A percentile compares a stretch with the other conserved stretches of the same genome.
phyloP scores from a whole-genome alignment of 2,888 invertebrate species.

The Drosophila tanythrix region DNA sequence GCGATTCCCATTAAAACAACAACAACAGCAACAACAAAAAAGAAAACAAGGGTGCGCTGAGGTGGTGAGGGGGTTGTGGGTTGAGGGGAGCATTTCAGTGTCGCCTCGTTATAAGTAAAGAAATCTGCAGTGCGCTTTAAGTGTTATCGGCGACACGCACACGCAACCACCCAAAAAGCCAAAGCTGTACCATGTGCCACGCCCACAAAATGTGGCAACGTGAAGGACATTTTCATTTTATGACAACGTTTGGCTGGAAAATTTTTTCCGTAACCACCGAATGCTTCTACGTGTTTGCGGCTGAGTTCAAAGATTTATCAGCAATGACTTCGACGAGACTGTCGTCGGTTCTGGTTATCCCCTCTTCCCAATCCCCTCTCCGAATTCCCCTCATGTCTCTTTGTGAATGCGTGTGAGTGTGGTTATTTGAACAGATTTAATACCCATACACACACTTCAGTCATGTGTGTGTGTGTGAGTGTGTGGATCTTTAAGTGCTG shows the following conservation, averaged over 20 bases:
- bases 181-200: constrained; percentile 37
- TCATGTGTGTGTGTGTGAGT: constrained; percentile 6
- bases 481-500: constrained; percentile 69
- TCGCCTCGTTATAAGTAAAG: constrained; percentile 76
- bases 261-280: constrained; percentile 71
- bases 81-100: constrained; percentile 33
- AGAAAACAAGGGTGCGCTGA: constrained; percentile 1
- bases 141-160: constrained; percentile 80
- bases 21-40: constrained; percentile 58
- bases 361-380: not conserved
- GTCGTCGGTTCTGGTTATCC: constrained; percentile 60
- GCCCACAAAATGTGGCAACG: constrained; percentile 69
- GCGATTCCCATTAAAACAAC: constrained; percentile 73
- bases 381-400: not conserved
- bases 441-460: constrained; percentile 60
- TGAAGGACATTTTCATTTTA: constrained; percentile 80
- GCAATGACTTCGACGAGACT: constrained; percentile 78
- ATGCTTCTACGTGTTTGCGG: constrained; percentile 80
- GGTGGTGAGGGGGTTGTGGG: not conserved
- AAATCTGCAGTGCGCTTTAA: constrained; percentile 80
- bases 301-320: constrained; percentile 80
- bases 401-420: constrained; percentile 40
- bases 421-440: constrained; percentile 79
- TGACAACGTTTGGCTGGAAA: constrained; percentile 73
- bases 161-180: constrained; percentile 47